Evolutionary conservation across 2,888 invertebrate genomes (phyloP).

Genomic region (Pardosa pseudoannulata): DNA sequence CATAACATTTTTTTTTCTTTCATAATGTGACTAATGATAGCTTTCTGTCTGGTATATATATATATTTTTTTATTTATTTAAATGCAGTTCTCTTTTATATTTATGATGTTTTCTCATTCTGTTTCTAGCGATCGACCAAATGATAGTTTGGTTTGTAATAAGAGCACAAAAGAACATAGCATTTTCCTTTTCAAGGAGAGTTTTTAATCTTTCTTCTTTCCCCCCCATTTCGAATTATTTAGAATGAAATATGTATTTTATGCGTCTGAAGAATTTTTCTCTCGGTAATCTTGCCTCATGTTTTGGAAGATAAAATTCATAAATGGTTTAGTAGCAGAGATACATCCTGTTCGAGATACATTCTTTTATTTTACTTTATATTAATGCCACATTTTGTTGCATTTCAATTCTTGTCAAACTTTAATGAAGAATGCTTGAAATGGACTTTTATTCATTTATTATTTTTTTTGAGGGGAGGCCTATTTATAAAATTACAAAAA

Average conservation of each 20-base stretch:
- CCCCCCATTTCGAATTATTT: constrained; percentile 15
- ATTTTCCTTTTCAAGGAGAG: constrained; percentile 8
- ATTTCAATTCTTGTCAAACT: no score
- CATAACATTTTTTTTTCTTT: constrained; percentile 22
- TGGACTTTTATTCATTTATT: no score
- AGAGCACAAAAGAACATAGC: constrained; percentile 10
- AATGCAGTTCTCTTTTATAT: constrained; percentile 7
- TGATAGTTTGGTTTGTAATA: constrained; percentile 16
- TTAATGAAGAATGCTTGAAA: no score
- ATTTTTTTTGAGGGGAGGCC: no score
- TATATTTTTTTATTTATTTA: constrained; percentile 28
- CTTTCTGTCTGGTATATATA: constrained; percentile 23
- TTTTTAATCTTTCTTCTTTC: neutral
- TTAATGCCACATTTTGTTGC: neutral
- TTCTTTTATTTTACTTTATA: neutral
- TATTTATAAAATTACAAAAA: no score
- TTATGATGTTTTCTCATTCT: constrained; percentile 4
- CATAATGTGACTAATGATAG: constrained; percentile 47
- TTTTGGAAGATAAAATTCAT: constrained; percentile 9
- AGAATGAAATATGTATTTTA: constrained; percentile 16
- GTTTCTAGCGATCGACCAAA: constrained; percentile 18
- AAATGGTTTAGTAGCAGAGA: neutral
- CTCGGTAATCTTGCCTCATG: neutral
- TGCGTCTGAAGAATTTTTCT: neutral
- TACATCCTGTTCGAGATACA: neutral